These are phyloP conservation scores for Lophotriccus pileatus DNA, from an alignment of 2,797 vertebrate species.

Conservation along the genomic window DNA sequence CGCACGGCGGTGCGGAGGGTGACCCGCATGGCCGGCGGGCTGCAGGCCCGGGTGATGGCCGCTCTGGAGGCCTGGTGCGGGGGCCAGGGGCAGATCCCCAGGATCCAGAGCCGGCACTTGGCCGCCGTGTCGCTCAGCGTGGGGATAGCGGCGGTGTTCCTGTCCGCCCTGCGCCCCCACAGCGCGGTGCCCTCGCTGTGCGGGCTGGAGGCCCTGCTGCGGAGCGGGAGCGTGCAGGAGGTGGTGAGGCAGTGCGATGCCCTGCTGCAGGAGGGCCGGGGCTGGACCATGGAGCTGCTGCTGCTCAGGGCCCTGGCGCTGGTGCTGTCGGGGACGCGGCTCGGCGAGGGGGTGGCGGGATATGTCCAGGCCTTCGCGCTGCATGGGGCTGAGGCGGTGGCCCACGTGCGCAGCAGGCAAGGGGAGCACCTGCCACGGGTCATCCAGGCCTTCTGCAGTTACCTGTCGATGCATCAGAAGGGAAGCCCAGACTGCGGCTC, in stretches of 20 bases:
- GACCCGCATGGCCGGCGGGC: slow-evolving; percentile 58
- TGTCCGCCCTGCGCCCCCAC: slow-evolving; percentile 83
- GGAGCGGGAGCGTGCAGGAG: slow-evolving; percentile 71
- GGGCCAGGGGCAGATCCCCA: slow-evolving; percentile 62
- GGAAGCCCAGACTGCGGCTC: not conserved
- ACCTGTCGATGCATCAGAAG: not conserved
- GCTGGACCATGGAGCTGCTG: slow-evolving; percentile 66
- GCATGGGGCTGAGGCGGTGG: slow-evolving; percentile 65
- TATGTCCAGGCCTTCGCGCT: slow-evolving; percentile 82
- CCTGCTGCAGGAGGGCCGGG: slow-evolving; percentile 68
- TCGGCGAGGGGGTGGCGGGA: slow-evolving; percentile 69
- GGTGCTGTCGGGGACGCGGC: slow-evolving; percentile 74
- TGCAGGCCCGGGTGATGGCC: slow-evolving; percentile 63
- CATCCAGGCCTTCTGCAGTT: slow-evolving; percentile 72
- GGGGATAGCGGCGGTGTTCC: slow-evolving; percentile 82
- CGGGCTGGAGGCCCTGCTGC: slow-evolving; percentile 84
- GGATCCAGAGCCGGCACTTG: slow-evolving; percentile 65
- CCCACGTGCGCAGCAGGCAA: slow-evolving; percentile 80
- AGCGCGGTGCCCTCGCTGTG: slow-evolving; percentile 81
- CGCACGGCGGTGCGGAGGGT: slow-evolving; percentile 77
- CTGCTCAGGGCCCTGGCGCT: slow-evolving; percentile 84
- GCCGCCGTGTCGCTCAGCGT: slow-evolving; percentile 72
- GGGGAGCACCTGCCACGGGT: slow-evolving; percentile 78
- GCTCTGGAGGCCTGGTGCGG: slow-evolving; percentile 85
- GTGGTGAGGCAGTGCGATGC: slow-evolving; percentile 76